Conservation (phyloP, 2,888 invertebrate species). For the Cheilosia vernalis region DNA sequence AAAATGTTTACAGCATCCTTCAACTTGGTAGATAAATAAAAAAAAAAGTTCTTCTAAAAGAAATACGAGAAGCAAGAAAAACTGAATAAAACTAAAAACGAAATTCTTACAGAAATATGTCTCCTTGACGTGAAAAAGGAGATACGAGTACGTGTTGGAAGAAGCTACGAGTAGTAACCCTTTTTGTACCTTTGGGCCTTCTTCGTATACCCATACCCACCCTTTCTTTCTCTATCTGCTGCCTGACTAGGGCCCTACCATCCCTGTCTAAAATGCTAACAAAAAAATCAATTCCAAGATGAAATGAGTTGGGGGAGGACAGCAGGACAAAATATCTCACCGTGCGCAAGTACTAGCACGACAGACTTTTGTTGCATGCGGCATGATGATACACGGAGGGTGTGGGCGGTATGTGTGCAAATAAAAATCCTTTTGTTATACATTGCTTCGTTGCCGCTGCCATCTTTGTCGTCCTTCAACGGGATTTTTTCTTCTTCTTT, state of each 20-base stretch:
- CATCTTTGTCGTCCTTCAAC: conserved; percentile 72
- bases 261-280: conserved; percentile 39
- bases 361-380: conserved; percentile 4
- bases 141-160: conserved; percentile 43
- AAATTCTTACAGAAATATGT: conserved; percentile 47
- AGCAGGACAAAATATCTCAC: conserved; percentile 65
- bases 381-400: conserved; percentile 9
- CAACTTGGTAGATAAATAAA: conserved; percentile 50
- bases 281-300: conserved; percentile 53
- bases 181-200: conserved; percentile 66
- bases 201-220: background rate
- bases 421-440: conserved; percentile 69
- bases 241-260: conserved; percentile 8
- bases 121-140: conserved; percentile 33
- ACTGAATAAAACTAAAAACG: conserved; percentile 18
- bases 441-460: conserved; percentile 59
- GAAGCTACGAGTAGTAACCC: conserved; percentile 64
- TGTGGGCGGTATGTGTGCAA: background rate
- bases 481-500: conserved; percentile 41
- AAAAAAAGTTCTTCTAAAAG: conserved; percentile 6
- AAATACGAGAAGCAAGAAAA: conserved; percentile 1
- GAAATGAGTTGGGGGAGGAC: conserved; percentile 44
- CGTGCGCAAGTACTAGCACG: conserved; percentile 59
- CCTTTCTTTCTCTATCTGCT: conserved; percentile 8
- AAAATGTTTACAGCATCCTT: conserved; percentile 62